A percentile compares a stretch with the other conserved stretches of the same genome.
Conservation (phyloP, 2,888 invertebrate species). For the Pseudococcus longispinus region DNA sequence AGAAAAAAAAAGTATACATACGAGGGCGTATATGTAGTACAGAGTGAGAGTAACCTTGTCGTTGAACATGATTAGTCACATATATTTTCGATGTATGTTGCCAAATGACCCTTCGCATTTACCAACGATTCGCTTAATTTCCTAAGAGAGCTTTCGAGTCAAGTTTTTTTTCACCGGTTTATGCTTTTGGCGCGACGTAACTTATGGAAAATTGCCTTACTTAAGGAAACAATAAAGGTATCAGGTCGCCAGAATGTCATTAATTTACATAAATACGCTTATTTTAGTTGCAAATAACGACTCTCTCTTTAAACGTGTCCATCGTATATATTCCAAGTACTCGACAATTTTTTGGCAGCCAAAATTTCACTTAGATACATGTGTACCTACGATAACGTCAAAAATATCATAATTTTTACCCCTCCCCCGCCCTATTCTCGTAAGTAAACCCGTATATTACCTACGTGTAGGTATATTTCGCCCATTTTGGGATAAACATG, state of each 20-base stretch:
- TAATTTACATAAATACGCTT: conserved; percentile 32
- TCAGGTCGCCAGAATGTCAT: conserved; percentile 19
- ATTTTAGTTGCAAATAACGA: not conserved
- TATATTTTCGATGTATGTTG: conserved; percentile 18
- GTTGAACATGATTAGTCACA: conserved; percentile 45
- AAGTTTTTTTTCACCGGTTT: conserved; percentile 17
- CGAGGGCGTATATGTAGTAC: not conserved
- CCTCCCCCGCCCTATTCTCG: not conserved
- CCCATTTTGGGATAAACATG: not conserved
- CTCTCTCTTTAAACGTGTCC: not conserved
- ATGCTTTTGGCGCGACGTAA: conserved; percentile 33
- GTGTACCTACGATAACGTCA: not conserved
- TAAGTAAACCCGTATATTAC: not conserved
- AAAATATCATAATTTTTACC: not conserved
- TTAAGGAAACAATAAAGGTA: conserved; percentile 43
- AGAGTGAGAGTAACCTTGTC: conserved; percentile 13
- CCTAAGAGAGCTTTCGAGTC: conserved; percentile 24
- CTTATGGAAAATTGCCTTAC: conserved; percentile 41
- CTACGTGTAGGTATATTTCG: not conserved
- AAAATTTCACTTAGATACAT: not conserved
- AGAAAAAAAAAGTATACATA: conserved; percentile 13
- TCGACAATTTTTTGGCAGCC: not conserved
- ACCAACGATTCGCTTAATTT: conserved; percentile 41
- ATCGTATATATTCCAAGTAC: not conserved
- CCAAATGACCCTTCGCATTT: conserved; percentile 3